Percentiles rank a stretch among this genome's conserved stretches.
Conservation (phyloP, 2,797 vertebrate species). For the Synaphobranchus kaupii region DNA sequence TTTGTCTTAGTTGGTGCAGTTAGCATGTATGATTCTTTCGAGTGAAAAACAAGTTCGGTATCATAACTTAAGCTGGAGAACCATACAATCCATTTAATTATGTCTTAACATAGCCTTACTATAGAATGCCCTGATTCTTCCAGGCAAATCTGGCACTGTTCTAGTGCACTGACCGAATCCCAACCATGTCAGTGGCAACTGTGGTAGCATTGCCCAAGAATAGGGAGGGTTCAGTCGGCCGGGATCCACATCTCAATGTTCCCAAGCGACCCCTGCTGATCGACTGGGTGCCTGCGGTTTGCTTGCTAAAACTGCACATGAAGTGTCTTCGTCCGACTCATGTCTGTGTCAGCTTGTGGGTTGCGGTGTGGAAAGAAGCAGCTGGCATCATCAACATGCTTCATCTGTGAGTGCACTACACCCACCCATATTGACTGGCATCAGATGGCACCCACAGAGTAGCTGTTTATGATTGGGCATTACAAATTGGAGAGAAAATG, state of each 20-base stretch:
- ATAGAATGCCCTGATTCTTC: no score
- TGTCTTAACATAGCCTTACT: no score
- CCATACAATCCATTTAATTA: background rate
- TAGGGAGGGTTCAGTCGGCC: no score
- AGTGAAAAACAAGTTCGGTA: background rate
- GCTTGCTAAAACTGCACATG: no score
- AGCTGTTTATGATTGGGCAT: background rate
- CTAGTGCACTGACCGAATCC: background rate
- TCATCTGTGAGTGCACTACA: background rate
- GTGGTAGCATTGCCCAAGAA: background rate
- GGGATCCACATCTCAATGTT: background rate
- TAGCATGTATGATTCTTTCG: background rate
- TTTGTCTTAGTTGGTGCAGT: background rate
- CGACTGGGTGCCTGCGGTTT: background rate
- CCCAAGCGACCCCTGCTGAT: background rate
- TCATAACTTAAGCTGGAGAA: conserved; percentile 20
- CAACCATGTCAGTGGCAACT: background rate
- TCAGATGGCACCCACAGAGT: background rate
- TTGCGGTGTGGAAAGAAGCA: background rate
- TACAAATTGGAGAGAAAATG: background rate
- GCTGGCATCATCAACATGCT: background rate
- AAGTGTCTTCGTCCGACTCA: background rate
- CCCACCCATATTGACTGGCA: background rate
- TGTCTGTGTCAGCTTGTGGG: background rate
- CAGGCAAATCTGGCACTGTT: background rate